Evolutionary conservation across 2,113 vertebrate genomes (phyloP).

Genomic region (Ctenodactylus gundi): DNA sequence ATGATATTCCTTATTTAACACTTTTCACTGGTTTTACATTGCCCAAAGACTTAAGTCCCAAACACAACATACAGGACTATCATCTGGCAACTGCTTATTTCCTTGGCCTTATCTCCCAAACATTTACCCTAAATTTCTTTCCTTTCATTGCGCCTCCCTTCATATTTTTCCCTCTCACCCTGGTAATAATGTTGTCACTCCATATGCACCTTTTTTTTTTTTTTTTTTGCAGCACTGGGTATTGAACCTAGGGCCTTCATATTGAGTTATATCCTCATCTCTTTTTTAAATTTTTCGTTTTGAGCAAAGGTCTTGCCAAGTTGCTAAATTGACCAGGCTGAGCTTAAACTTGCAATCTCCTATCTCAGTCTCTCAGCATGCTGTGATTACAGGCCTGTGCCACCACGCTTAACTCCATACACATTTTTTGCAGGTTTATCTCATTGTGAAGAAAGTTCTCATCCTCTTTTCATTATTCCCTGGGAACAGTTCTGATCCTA

Average conservation of each 20-base stretch:
- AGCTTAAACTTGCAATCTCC: too few relatives aligned
- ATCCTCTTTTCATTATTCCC: conserved; percentile 22
- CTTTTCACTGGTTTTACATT: background rate
- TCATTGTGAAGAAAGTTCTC: background rate
- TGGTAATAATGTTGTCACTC: background rate
- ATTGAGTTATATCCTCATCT: too few relatives aligned
- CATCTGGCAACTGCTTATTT: background rate
- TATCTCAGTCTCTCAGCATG: too few relatives aligned
- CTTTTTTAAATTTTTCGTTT: too few relatives aligned
- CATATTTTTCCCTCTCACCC: background rate
- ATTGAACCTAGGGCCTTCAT: too few relatives aligned
- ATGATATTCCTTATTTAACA: conserved; percentile 15
- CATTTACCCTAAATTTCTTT: background rate
- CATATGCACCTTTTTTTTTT: too few relatives aligned
- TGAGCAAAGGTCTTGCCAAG: too few relatives aligned
- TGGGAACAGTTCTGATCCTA: background rate
- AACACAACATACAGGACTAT: background rate
- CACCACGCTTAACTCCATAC: background rate
- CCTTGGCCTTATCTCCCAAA: background rate
- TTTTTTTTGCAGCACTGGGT: too few relatives aligned
- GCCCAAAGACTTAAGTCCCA: conserved; percentile 17
- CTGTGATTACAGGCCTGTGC: too few relatives aligned
- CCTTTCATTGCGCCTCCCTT: background rate
- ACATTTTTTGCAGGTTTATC: background rate
- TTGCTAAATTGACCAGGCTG: too few relatives aligned